Evolutionary conservation across 2,113 vertebrate species (phyloP).

Genomic region (Lathamus discolor): DNA sequence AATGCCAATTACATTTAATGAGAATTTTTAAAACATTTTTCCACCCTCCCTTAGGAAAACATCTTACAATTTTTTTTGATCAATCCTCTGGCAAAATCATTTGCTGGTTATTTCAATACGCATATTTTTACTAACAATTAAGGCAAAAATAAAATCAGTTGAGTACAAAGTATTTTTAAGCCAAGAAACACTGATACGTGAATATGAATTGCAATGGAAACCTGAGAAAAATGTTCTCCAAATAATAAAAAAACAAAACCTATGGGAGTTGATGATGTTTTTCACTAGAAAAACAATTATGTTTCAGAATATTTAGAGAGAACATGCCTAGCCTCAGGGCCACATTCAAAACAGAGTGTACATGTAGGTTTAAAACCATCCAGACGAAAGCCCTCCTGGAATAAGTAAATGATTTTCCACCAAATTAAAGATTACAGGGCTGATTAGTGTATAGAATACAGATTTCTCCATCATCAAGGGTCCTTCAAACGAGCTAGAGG

Average conservation of each 20-base stretch:
- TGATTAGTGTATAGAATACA: neutral
- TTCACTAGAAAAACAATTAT: neutral
- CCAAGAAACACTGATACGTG: neutral
- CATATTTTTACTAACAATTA: neutral
- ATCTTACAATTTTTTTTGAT: neutral
- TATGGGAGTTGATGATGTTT: neutral
- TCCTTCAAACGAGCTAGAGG: neutral
- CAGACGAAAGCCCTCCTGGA: neutral
- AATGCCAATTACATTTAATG: neutral
- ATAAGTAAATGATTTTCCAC: neutral
- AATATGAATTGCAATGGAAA: neutral
- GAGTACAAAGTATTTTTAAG: neutral
- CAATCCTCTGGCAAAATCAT: neutral
- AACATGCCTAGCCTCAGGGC: neutral
- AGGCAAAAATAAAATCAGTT: neutral
- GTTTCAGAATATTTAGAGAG: neutral
- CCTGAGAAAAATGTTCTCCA: neutral
- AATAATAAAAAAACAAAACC: neutral
- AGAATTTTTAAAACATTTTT: neutral
- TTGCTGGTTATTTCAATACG: neutral
- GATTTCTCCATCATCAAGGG: neutral
- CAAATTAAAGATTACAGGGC: neutral
- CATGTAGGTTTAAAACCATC: neutral
- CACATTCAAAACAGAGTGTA: neutral
- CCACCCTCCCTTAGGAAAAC: neutral